phyloP scores from a whole-genome alignment of 1,140 invertebrate species.

The Helicoverpa armigera region DNA sequence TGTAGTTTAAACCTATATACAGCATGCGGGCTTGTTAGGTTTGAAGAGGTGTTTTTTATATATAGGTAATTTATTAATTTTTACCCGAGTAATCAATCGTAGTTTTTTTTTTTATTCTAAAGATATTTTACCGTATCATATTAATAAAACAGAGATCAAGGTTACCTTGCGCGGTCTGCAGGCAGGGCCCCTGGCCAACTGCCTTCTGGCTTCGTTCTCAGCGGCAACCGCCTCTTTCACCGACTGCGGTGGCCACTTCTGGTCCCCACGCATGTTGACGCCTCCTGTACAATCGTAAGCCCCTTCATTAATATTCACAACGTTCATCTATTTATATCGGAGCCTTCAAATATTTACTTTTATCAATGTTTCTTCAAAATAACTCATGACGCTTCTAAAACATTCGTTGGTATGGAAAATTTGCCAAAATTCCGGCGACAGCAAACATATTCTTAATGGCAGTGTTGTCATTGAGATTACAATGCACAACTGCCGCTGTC shows the following conservation, averaged over 20 bases:
- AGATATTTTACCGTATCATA: background rate
- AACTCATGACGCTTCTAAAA: background rate
- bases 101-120: background rate
- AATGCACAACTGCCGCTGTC: conserved; percentile 11
- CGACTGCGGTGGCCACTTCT: conserved; percentile 93
- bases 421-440: conserved; percentile 17
- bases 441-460: conserved; percentile 12
- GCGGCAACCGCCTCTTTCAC: conserved; percentile 91
- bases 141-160: background rate
- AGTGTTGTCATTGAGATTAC: conserved; percentile 12
- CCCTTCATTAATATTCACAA: background rate
- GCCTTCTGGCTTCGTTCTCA: conserved; percentile 90
- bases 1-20: conserved; percentile 51
- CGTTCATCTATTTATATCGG: too few species aligned
- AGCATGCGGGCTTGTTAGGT: conserved; percentile 55
- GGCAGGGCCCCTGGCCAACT: conserved; percentile 91
- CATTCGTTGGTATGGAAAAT: background rate
- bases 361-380: background rate
- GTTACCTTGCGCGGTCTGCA: conserved; percentile 89
- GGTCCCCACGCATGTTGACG: conserved; percentile 92
- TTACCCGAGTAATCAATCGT: background rate
- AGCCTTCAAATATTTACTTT: background rate
- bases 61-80: too few species aligned
- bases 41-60: too few species aligned
- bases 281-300: conserved; percentile 85